phyloP scores from a whole-genome alignment of 2,113 vertebrate genomes.

The Pongo pygmaeus region DNA sequence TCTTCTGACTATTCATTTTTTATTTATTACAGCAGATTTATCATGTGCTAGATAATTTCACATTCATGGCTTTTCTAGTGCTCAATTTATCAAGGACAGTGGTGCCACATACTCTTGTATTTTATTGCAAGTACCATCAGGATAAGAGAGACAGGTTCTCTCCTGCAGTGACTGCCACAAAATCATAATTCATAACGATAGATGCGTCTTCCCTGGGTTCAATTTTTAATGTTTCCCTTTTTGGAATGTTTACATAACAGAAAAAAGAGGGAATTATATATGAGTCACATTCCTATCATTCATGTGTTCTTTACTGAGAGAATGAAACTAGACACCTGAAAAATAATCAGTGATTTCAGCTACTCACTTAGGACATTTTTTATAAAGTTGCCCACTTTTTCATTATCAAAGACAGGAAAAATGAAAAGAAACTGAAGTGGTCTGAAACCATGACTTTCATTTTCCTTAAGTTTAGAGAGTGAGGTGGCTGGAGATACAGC shows the following conservation, averaged over 20 bases:
- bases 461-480: slow-evolving; percentile 52
- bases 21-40: slow-evolving; percentile 80
- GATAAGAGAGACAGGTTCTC: slow-evolving; percentile 73
- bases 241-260: slow-evolving; percentile 67
- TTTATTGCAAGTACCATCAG: slow-evolving; percentile 75
- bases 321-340: slow-evolving; percentile 40
- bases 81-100: slow-evolving; percentile 78
- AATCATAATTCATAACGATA: slow-evolving; percentile 78
- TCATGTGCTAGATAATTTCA: slow-evolving; percentile 78
- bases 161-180: slow-evolving; percentile 61
- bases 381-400: slow-evolving; percentile 41
- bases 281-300: neutral
- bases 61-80: slow-evolving; percentile 77
- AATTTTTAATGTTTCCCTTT: slow-evolving; percentile 73
- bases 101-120: slow-evolving; percentile 70
- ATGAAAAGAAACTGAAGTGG: slow-evolving; percentile 56
- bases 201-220: slow-evolving; percentile 10
- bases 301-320: neutral
- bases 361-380: neutral
- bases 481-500: neutral
- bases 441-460: slow-evolving; percentile 55
- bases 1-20: slow-evolving; percentile 65
- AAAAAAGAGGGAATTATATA: slow-evolving; percentile 41
- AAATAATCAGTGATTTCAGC: neutral
- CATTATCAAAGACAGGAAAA: slow-evolving; percentile 66